A percentile compares a stretch with the other conserved stretches of the same genome.
Evolutionary conservation across 2,797 vertebrate species (phyloP).

Genomic region (Anas bahamensis): DNA sequence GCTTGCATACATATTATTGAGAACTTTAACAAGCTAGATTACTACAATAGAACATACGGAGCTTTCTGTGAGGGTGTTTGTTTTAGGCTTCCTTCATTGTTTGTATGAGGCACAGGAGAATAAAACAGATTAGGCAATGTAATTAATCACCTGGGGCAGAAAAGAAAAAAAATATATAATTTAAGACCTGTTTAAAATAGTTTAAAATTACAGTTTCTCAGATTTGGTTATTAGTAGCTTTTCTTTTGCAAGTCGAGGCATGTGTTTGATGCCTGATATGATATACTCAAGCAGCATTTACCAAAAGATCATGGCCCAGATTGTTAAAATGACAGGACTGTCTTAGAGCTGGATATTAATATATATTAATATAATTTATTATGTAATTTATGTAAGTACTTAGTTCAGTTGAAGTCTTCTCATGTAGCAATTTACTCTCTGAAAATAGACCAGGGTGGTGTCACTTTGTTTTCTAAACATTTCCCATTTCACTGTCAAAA

Average conservation of each 20-base stretch:
- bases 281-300: not conserved
- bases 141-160: not conserved
- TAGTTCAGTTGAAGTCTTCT: not conserved
- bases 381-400: not conserved
- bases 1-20: not conserved
- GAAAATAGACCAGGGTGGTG: not conserved
- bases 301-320: not conserved
- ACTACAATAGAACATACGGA: not conserved
- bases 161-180: not conserved
- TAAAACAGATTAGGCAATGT: not conserved
- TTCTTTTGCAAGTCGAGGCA: not conserved
- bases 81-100: not conserved
- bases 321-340: not conserved
- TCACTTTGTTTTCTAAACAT: not conserved
- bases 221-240: not conserved
- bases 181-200: not conserved
- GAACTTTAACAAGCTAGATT: not conserved
- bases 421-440: not conserved
- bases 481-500: not conserved
- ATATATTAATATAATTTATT: too few relatives aligned
- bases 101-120: not conserved
- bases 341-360: not conserved
- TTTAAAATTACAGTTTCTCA: not conserved
- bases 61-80: not conserved
- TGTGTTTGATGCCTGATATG: not conserved